These are phyloP conservation scores for Alectura lathami DNA, from an alignment of 2,113 vertebrate species.

Conservation along the genomic window DNA sequence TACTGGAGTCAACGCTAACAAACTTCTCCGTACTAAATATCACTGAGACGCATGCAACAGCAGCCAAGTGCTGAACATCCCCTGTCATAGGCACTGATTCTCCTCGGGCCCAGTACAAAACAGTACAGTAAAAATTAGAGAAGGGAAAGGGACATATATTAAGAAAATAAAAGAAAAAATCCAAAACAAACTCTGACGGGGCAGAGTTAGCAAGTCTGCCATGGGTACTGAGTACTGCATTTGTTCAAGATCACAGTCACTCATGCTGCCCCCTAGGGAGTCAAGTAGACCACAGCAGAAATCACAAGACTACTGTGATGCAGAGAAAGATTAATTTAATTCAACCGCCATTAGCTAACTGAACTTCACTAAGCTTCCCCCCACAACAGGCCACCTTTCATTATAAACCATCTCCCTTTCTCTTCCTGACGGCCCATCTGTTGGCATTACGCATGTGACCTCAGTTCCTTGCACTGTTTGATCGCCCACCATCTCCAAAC, in stretches of 20 bases:
- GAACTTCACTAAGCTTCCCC: not conserved
- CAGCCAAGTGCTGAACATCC: not conserved
- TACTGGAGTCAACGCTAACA: not conserved
- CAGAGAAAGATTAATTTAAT: not conserved
- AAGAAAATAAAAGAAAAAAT: not conserved
- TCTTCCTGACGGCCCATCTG: not conserved
- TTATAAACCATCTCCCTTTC: not conserved
- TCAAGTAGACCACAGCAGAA: not conserved
- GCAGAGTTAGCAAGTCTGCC: not conserved
- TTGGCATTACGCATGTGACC: not conserved
- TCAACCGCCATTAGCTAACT: not conserved
- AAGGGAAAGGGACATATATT: not conserved
- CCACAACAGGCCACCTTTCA: not conserved
- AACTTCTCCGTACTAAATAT: not conserved
- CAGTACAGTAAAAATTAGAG: not conserved
- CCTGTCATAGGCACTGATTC: accelerated
- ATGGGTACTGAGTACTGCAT: not conserved
- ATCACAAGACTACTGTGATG: not conserved
- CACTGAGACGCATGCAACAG: accelerated
- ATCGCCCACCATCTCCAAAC: not conserved
- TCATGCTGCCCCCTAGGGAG: not conserved
- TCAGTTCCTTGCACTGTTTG: not conserved
- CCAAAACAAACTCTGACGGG: not conserved
- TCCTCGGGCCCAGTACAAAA: not conserved
- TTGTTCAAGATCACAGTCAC: not conserved